Base-by-base conservation (phyloP, 2,888 invertebrate species). In the Perizoma affinitatum region DNA sequence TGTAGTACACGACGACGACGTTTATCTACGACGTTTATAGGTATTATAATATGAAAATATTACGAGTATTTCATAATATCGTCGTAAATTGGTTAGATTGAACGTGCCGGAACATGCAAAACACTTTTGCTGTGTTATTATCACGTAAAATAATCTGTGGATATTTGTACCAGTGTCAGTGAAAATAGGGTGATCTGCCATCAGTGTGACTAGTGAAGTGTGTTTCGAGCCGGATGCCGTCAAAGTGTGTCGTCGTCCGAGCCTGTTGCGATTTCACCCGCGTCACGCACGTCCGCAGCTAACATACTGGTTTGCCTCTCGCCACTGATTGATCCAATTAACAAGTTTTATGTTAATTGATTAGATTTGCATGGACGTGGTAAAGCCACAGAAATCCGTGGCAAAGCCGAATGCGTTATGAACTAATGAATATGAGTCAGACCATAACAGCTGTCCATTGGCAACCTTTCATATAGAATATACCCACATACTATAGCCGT, bases 281-380 rank as follows among this genome's bases (percentile, higher is more conserved):
- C 83, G 85, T 85, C 88, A 90, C 90, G 91, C 89, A 86, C 84
- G 84, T 86, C 82, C 84, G 83, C 76, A 65, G 74, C 75, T 76
- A 76, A 74, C 83, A 77, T 77, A 79, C 75, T 76, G 75, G 79
- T 71, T 69, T 73, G 76, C 72, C 75, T 81, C 81, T 80, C 77
- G 71, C 61, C 58, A 66, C 69, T 76, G 82, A 80, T 85, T 79
- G 85, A 81, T 84, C 79, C 79, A 80, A 78, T 85, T 85, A 79
- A 72, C 74, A 74, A 77, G 79, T 76, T 75, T n/a, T n/a, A n/a
- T n/a, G n/a, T n/a, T n/a, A n/a, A n/a, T n/a, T n/a, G n/a, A 75
- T 76, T 77, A 67, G 72, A 82, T 87, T 83, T 83, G 76, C 84
- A 84, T 86, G 82, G 75, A 62, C 53, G 58, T 54, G 49, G 38